Conservation (phyloP, 2,797 vertebrate genomes). For the Fistularia tabacaria region DNA sequence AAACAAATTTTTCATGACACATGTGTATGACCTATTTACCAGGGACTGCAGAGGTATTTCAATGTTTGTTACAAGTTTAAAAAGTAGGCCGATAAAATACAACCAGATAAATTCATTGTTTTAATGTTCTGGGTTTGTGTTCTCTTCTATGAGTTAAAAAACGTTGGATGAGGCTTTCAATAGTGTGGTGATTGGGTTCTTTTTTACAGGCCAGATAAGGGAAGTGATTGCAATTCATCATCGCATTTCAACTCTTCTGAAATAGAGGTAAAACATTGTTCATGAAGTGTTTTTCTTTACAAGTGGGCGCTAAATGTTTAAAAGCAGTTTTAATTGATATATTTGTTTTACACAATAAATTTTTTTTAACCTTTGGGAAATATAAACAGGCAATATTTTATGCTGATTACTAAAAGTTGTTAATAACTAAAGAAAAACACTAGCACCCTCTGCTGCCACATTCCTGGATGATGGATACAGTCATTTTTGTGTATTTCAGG, state of each 20-base stretch:
- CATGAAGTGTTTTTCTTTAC: conserved; percentile 1
- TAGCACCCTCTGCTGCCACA: background rate
- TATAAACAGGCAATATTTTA: too few species aligned
- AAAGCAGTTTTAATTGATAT: too few species aligned
- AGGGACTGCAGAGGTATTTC: background rate
- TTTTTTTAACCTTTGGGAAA: background rate
- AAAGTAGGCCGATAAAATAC: too few species aligned
- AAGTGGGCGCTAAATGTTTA: background rate
- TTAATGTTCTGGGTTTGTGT: too few species aligned
- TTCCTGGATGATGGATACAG: too few species aligned
- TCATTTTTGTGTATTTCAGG: conserved; percentile 53
- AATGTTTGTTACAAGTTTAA: too few species aligned
- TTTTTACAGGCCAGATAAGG: conserved; percentile 71
- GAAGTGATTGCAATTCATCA: conserved; percentile 65
- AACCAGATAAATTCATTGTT: too few species aligned
- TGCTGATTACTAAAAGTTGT: background rate
- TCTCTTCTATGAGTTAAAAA: too few species aligned
- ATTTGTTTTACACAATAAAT: background rate
- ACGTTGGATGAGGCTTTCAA: too few species aligned
- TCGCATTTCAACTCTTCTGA: conserved; percentile 75
- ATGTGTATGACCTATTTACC: background rate
- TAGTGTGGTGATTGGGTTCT: conserved; percentile 4
- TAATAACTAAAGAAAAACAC: background rate
- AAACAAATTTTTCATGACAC: background rate
- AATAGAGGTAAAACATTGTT: conserved; percentile 66